phyloP scores from a whole-genome alignment of 1,140 invertebrate species.

The Microplitis demolitor region DNA sequence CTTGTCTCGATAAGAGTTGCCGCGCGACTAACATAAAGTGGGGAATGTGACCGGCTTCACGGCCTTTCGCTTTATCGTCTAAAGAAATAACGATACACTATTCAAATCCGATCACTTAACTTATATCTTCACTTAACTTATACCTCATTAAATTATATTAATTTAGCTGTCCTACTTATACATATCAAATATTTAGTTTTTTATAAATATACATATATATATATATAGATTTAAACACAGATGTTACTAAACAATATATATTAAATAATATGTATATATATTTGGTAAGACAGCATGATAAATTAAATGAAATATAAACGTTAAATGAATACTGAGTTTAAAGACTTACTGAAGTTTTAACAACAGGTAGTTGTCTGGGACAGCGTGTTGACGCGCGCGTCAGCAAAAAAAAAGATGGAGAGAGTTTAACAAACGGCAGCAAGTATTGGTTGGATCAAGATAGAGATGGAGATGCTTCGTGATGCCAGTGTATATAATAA shows the following conservation, averaged over 20 bases:
- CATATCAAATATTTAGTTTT: too few species aligned
- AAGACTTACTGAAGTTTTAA: slow-evolving; percentile 20
- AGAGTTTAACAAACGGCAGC: slow-evolving; percentile 11
- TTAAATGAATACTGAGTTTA: too few species aligned
- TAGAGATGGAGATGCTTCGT: background rate
- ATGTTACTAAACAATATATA: too few species aligned
- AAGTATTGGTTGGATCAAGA: background rate
- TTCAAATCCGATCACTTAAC: background rate
- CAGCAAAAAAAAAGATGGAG: slow-evolving; percentile 25
- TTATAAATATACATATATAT: too few species aligned
- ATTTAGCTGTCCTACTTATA: too few species aligned
- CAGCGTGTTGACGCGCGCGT: slow-evolving; percentile 38
- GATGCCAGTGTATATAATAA: background rate
- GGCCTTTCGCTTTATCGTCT: slow-evolving; percentile 25
- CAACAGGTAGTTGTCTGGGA: slow-evolving; percentile 49
- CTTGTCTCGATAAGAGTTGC: slow-evolving; percentile 22
- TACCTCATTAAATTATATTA: too few species aligned
- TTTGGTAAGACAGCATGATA: too few species aligned
- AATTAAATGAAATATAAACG: too few species aligned
- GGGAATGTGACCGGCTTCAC: background rate
- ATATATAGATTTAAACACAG: too few species aligned
- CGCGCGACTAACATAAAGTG: background rate
- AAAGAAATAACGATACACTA: background rate
- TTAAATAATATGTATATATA: too few species aligned
- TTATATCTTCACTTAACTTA: too few species aligned